Base-by-base conservation (phyloP, 2,888 invertebrate species). In the Pherbina coryleti region DNA sequence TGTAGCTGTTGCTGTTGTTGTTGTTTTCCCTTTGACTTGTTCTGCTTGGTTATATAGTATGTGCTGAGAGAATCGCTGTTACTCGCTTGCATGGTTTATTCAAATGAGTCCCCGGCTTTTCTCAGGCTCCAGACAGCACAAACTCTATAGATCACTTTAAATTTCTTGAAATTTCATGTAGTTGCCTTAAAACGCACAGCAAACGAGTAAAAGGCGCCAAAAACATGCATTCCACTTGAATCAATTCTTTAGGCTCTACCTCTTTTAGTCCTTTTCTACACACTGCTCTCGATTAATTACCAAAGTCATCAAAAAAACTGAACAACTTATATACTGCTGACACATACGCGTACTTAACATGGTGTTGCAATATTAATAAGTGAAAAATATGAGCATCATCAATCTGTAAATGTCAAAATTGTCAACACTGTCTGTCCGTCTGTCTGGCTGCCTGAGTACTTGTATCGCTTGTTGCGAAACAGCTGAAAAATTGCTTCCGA, bases 321-420 rank as follows among this genome's bases (percentile, higher is more conserved):
- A 44, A 44, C 14, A 44, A 44, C 44, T 44, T 44, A 44, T 44
- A 44, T 44, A 44, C 19, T 31, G 60, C 55, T 49, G 57, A 74
- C 34, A 11, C 37, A 34, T 19, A 34, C 34, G 69, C 22, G 60
- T 72, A 66, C 64, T 66, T 74, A 66, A 66, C 74, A 64, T n/a
- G 31, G 37, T 64, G 64, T 53, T 74, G 64, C 64, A 66, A 64
- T 74, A 74, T 74, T 74, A 62, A 74, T 49, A 64, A 74, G 31
- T 64, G 49, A 62, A 64, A 74, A 74, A 64, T 74, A 74, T 62
- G 74, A 75, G 75, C 53, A 77, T 72, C 80, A 80, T 80, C 79
- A 80, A 80, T 80, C 80, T 80, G 78, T 79, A 74, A 77, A 66
- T 78, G 80, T 80, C 80, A 80, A 76, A 80, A 80, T 57, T 80